These are phyloP conservation scores for Glandiceps talaboti DNA, from an alignment of 53 echinoderm and acorn worm species.

Conservation along the genomic window DNA sequence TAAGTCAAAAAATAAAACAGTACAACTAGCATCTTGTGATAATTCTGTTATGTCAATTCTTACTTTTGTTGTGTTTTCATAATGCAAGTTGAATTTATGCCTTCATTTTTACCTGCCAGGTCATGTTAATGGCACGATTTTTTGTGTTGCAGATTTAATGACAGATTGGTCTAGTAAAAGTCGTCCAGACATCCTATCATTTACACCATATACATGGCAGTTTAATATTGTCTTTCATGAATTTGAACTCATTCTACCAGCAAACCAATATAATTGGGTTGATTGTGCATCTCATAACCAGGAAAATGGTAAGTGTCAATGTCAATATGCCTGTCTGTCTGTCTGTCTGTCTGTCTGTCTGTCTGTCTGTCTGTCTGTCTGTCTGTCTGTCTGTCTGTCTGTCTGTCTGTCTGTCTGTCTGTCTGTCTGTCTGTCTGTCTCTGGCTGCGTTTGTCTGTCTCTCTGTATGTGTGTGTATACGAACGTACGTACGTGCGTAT, in stretches of 20 bases:
- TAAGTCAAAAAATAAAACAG: no score
- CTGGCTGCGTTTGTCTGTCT: no score
- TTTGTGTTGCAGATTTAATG: constrained; percentile 57
- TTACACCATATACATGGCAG: constrained; percentile 79
- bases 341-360: neutral
- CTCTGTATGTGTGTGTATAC: no score
- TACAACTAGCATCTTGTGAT: no score
- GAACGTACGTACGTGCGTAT: no score
- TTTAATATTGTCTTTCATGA: constrained; percentile 69
- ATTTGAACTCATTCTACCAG: constrained; percentile 81
- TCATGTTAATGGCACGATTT: no score
- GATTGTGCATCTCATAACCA: constrained; percentile 67
- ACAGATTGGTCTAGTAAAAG: constrained; percentile 84
- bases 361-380: neutral
- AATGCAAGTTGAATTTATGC: no score
- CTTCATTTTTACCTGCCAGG: no score
- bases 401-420: neutral
- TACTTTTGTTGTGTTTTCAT: no score
- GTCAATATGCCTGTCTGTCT: neutral
- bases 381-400: neutral
- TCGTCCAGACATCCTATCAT: constrained; percentile 67
- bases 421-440: no score
- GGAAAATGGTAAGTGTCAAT: constrained; percentile 63
- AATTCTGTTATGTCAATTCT: no score
- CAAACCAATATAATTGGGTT: constrained; percentile 89